phyloP scores from a whole-genome alignment of 2,888 invertebrate genomes.

The Teleiodes luculella region DNA sequence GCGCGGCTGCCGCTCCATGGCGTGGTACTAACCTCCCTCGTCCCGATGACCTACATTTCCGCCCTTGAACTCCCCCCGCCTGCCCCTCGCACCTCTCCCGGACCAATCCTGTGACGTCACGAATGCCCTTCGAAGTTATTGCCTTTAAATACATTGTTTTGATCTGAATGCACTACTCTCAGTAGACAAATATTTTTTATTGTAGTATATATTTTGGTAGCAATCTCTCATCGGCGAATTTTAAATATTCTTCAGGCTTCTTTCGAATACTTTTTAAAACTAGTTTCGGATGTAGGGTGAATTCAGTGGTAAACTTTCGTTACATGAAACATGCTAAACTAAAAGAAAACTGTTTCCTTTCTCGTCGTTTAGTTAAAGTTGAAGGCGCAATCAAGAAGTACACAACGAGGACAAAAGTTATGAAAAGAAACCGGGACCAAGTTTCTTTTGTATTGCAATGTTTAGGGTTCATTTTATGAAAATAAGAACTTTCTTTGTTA shows the following conservation, averaged over 20 bases:
- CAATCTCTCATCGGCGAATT: not conserved
- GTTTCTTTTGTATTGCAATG: not conserved
- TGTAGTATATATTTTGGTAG: no score
- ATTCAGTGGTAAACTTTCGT: no score
- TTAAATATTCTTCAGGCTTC: no score
- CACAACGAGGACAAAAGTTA: not conserved
- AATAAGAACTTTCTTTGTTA: no score
- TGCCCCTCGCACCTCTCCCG: constrained; percentile 34
- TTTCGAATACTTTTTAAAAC: no score
- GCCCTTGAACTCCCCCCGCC: constrained; percentile 69
- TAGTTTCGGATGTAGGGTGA: no score
- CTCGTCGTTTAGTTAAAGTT: not conserved
- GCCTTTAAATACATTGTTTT: constrained; percentile 31
- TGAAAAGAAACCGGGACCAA: not conserved
- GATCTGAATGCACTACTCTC: not conserved
- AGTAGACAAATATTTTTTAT: no score
- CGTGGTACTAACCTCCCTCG: constrained; percentile 34
- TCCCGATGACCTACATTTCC: constrained; percentile 68
- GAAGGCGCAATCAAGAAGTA: not conserved
- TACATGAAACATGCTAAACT: no score
- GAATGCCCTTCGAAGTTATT: constrained; percentile 48
- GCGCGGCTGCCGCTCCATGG: constrained; percentile 4
- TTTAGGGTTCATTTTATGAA: no score
- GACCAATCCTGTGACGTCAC: constrained; percentile 64
- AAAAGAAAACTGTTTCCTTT: not conserved